Conservation (phyloP, 2,888 invertebrate genomes). For the Chesias legatella region DNA sequence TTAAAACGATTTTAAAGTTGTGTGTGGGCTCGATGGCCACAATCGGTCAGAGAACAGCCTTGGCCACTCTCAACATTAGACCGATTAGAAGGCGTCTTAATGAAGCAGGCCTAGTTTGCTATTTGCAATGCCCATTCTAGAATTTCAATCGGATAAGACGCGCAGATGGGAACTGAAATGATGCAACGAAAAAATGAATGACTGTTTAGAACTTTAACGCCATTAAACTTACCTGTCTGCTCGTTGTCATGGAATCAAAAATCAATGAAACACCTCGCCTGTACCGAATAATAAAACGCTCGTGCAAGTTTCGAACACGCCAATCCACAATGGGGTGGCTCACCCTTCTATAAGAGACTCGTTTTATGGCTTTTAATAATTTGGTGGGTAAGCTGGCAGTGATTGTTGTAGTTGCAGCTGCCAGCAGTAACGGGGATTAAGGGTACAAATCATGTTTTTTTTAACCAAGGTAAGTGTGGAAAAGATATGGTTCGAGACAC, state of each 20-base stretch:
- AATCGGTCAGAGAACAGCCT: conserved; percentile 10
- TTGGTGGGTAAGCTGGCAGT: conserved; percentile 72
- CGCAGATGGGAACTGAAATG: background rate
- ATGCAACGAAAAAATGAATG: background rate
- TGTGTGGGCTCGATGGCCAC: conserved; percentile 9
- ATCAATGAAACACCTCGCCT: conserved; percentile 62
- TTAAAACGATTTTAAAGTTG: conserved; percentile 1
- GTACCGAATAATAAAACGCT: conserved; percentile 66
- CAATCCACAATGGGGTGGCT: conserved; percentile 67
- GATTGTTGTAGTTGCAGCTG: conserved; percentile 74
- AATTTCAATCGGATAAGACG: conserved; percentile 2
- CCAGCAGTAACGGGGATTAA: conserved; percentile 61
- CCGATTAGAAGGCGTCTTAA: conserved; percentile 11
- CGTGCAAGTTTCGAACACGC: conserved; percentile 65
- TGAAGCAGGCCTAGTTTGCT: conserved; percentile 11
- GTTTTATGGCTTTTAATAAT: conserved; percentile 80
- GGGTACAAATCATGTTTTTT: conserved; percentile 55
- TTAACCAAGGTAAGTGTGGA: conserved; percentile 45
- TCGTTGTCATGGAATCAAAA: conserved; percentile 41
- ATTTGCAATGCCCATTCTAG: conserved; percentile 3
- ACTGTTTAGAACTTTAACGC: too few species aligned
- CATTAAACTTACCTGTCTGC: conserved; percentile 6
- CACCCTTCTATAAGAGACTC: conserved; percentile 72
- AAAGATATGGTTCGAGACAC: conserved; percentile 42
- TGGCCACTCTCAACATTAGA: conserved; percentile 8